These are phyloP conservation scores for Morbakka virulenta DNA, from an alignment of 30 jellyfish, hydroid and myxozoan species.

Conservation along the genomic window DNA sequence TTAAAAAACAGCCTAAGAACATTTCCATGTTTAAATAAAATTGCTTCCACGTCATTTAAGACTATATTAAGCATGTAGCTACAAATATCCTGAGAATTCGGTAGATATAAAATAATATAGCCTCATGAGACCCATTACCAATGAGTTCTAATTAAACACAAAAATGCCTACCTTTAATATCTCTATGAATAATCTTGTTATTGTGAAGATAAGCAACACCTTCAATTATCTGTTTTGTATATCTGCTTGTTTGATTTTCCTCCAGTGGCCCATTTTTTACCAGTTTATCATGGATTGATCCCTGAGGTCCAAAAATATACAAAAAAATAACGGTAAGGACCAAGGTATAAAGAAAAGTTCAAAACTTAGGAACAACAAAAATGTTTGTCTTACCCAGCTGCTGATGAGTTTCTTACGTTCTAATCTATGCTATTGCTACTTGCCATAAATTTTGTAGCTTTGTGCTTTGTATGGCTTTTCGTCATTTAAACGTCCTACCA, in stretches of 20 bases:
- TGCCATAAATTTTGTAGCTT: too few species aligned
- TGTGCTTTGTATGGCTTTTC: too few species aligned
- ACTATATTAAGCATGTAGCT: background rate
- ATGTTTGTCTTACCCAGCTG: too few species aligned
- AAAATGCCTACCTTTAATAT: conserved; percentile 65
- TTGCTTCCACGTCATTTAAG: background rate
- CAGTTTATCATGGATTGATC: conserved; percentile 72
- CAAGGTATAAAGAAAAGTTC: background rate
- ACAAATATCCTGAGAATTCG: background rate
- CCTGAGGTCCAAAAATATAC: conserved; percentile 41
- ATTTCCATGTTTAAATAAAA: too few species aligned
- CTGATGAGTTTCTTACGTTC: too few species aligned
- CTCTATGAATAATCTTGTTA: conserved; percentile 82
- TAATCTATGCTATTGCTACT: too few species aligned
- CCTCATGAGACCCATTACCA: background rate
- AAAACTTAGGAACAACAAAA: too few species aligned
- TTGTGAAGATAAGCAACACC: conserved; percentile 89
- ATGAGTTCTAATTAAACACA: background rate
- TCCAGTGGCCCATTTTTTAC: conserved; percentile 63
- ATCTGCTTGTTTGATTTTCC: conserved; percentile 51
- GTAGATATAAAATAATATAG: background rate
- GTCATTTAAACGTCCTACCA: too few species aligned
- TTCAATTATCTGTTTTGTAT: conserved; percentile 79
- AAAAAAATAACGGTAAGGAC: background rate
- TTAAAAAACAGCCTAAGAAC: too few species aligned